Evolutionary conservation across 2,888 invertebrate genomes (phyloP), one percentile per base, ranked within the genome.

Genomic region (Eristalinus sepulchralis): DNA sequence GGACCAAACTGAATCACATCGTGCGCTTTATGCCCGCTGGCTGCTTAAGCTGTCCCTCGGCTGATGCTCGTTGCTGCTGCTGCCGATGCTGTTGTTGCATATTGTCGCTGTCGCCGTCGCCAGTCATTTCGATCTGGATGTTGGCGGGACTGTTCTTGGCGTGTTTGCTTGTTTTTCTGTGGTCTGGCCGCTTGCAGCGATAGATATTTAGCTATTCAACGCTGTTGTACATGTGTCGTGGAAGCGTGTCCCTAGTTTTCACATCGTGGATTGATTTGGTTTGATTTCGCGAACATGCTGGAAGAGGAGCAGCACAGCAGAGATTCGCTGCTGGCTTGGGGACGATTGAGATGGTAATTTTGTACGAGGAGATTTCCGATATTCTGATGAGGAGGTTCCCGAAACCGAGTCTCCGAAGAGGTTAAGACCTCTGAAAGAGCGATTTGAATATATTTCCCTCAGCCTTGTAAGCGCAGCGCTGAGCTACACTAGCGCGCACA

Each of bases 161-260:
- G 11, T 22, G 34, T 62, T 57, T 76, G 68, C 68, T 64, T 36
- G 62, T 64, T n/a, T n/a, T 34, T 67, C n/a, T 36, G 60, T 24
- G 17, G 22, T 39, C 47, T 64, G 76, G 59, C 67, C 71, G 34
- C 70, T 73, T 60, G 75, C 84, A 86, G 83, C 86, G 83, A 83
- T 83, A 83, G 86, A 83, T 86, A 86, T 86, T 86, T 86, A 86
- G 86, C 86, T 83, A 86, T 86, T 86, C 86, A 79, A 86, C 86
- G 86, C 86, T 86, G 86, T 86, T 66, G 83, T 86, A 86, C 86
- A 86, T 86, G 86, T 86, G 86, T 86, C 75, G 86, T 86, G 78
- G 86, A 83, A 86, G 86, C 86, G 86, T 86, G 86, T 86, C 83
- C 36, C 83, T 86, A 82, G 86, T 86, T 83, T 75, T 79, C 86